Evolutionary conservation across 2,113 vertebrate species (phyloP).

Genomic region (Pollimyrus isidori): DNA sequence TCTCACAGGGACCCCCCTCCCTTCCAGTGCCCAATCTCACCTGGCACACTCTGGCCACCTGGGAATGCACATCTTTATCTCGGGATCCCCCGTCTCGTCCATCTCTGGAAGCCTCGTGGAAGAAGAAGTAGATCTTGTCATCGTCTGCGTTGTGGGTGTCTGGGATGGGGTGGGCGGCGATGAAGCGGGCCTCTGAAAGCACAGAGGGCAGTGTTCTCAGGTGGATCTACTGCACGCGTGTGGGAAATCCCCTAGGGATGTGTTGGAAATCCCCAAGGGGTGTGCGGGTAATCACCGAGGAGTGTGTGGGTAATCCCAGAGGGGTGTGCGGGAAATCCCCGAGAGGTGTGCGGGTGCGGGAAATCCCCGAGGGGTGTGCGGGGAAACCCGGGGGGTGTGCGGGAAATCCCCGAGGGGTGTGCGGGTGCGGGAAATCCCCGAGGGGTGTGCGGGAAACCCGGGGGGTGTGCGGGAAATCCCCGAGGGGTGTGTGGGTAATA

Average conservation of each 20-base stretch:
- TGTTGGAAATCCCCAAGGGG: not conserved
- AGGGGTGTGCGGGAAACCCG: not conserved
- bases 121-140: conserved; percentile 98
- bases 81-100: conserved; percentile 48
- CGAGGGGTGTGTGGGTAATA: no score
- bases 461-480: no score
- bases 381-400: not conserved
- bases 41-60: conserved; percentile 93
- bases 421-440: no score
- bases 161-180: conserved; percentile 82
- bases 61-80: conserved; percentile 83
- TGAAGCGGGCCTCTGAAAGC: conserved; percentile 81
- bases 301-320: no score
- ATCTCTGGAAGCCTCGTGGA: conserved; percentile 79
- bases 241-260: not conserved
- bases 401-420: no score
- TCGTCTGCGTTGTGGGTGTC: conserved; percentile 95
- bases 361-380: no score
- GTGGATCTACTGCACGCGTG: not conserved
- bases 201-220: not conserved
- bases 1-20: no score
- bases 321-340: not conserved
- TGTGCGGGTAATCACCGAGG: not conserved
- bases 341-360: not conserved
- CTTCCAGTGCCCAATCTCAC: conserved; percentile 41